Evolutionary conservation across 1,140 invertebrate genomes (phyloP), one percentile per base, ranked within the genome.

Genomic region (Lucilia sericata): DNA sequence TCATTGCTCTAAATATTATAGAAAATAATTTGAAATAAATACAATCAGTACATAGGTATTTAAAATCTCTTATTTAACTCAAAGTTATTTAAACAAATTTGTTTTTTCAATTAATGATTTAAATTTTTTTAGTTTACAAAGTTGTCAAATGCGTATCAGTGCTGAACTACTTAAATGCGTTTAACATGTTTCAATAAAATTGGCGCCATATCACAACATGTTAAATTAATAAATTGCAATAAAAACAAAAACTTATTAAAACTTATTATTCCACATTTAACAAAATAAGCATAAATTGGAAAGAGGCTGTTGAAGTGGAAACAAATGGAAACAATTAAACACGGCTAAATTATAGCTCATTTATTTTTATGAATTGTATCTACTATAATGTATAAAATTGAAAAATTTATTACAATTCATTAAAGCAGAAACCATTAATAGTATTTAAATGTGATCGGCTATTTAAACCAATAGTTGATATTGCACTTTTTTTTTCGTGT

Each of bases 391-490:
- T 9, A 21, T 25, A 21, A 17, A 70, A 70, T 25, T 70, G 65
- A 70, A 19, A 42, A 70, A 70, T 70, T 70, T 70, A 70, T 70
- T 70, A 21, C 21, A 70, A 25, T 12, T 70, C 65, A 70, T 70
- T 70, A 25, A 21, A 70, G 65, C 65, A 70, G 65, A 70, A 70
- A 70, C n/a, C 65, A 70, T 70, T 70, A 70, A 70, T 2, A 25
- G 65, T 70, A 70, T 70, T 70, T 70, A 70, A 70, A 70, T 70
- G 65, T 12, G 65, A 70, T 70, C 65, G 10, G 19, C 65, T 70
- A 70, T 70, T 21, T 70, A 21, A 70, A 70, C n/a, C 51, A 55
- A 55, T 55, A n/a, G 17, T 17, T 55, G 51, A 55, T 55, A 42
- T 42, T 42, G 10, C 0, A 42, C 10, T 55, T 55, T 55, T 55